These are phyloP conservation scores for Aplidium turbinatum DNA, from an alignment of 23 tunicate species.

Conservation along the genomic window DNA sequence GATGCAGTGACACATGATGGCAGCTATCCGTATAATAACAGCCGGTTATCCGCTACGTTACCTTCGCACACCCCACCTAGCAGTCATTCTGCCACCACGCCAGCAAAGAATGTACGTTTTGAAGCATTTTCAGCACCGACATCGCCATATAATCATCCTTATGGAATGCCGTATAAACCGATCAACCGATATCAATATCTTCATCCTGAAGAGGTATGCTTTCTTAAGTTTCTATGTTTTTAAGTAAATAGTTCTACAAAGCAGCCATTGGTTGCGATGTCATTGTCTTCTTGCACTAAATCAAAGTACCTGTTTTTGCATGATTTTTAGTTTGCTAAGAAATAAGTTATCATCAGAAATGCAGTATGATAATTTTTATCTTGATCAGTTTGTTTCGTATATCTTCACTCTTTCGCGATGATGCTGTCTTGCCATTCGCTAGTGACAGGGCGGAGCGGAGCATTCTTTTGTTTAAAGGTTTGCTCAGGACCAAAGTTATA, in stretches of 20 bases:
- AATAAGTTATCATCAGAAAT: too few relatives aligned
- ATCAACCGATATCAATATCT: not conserved
- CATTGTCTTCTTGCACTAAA: too few relatives aligned
- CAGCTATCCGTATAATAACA: constrained; percentile 15
- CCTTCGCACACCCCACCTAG: constrained; percentile 34
- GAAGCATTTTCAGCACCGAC: constrained; percentile 68
- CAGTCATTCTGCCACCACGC: constrained; percentile 31
- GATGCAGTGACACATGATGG: constrained; percentile 31
- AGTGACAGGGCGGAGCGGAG: too few relatives aligned
- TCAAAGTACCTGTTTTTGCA: too few relatives aligned
- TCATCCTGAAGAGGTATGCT: constrained; percentile 8
- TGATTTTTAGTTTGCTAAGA: too few relatives aligned
- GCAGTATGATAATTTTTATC: too few relatives aligned
- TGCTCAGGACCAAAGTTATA: too few relatives aligned
- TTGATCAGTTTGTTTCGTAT: too few relatives aligned
- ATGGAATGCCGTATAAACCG: constrained; percentile 26
- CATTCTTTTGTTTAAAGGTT: too few relatives aligned
- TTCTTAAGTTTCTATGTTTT: not conserved
- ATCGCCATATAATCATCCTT: constrained; percentile 44
- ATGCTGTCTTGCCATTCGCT: too few relatives aligned
- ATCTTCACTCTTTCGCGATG: too few relatives aligned
- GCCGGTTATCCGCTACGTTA: not conserved
- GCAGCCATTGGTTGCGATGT: not conserved
- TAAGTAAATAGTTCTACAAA: not conserved
- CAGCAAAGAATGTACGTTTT: constrained; percentile 57